phyloP scores from a whole-genome alignment of 2,113 vertebrate species.

The Chlamydotis undulata region DNA sequence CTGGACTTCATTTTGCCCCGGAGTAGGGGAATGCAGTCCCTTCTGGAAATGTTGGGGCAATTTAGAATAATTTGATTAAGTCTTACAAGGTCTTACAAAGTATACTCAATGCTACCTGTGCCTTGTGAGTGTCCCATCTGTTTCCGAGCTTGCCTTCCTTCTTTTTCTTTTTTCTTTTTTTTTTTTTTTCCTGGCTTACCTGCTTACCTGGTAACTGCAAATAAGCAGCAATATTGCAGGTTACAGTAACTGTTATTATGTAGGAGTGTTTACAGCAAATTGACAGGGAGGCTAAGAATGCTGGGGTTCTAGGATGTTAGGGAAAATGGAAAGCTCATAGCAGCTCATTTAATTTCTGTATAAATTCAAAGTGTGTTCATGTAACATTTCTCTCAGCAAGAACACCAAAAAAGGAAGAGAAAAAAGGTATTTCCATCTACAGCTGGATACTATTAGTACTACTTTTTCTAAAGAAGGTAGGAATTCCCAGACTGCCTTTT shows the following conservation, averaged over 20 bases:
- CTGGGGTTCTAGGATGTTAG: not conserved
- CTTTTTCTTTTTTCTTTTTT: too few relatives aligned
- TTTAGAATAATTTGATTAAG: not conserved
- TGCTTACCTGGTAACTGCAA: not conserved
- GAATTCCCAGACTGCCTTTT: not conserved
- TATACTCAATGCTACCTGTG: not conserved
- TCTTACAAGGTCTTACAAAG: not conserved
- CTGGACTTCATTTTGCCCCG: not conserved
- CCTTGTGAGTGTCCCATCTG: not conserved
- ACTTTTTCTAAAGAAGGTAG: not conserved
- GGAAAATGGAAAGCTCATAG: not conserved
- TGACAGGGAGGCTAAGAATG: not conserved
- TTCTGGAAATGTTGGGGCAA: not conserved
- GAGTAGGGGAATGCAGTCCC: not conserved
- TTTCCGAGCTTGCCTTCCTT: not conserved
- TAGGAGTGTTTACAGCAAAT: not conserved
- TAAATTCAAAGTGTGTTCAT: not conserved
- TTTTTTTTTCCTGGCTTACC: not conserved
- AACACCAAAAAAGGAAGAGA: not conserved
- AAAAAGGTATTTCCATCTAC: not conserved
- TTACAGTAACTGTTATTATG: accelerated
- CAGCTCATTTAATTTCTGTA: not conserved
- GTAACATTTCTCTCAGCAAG: not conserved
- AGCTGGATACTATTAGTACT: not conserved
- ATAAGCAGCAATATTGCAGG: not conserved